Base-by-base conservation (phyloP, 2,888 invertebrate genomes). In the Melanophora roralis region DNA sequence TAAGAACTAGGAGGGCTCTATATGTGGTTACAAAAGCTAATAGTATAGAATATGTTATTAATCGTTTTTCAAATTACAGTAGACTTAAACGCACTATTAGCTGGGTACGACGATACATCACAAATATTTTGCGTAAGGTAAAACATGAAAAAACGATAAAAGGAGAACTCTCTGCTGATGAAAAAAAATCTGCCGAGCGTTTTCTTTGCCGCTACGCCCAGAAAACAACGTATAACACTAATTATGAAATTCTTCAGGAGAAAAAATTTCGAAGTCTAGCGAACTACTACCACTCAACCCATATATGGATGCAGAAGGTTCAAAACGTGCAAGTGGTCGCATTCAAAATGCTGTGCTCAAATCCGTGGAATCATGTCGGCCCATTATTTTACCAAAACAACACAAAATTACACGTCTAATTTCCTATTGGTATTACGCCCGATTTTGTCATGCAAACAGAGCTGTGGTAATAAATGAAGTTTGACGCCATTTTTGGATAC, bases 1-100 rank as follows among this genome's bases (percentile, higher is more conserved):
- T 40, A n/a, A 40, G 14, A 40, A n/a, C 40, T n/a, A 40, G 14
- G 14, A 12, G 40, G 40, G n/a, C 12, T n/a, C 40, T 40, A n/a
- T 40, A n/a, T n/a, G n/a, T 40, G 40, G 40, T 40, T n/a, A 40
- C 40, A 40, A 45, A n/a, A 27, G 14, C 34, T 8, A 49, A 36
- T n/a, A n/a, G n/a, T 40, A 40, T 40, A 5, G 40, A 40, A 12
- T n/a, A 40, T 14, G n/a, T 40, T 40, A 40, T 40, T 40, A 40
- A n/a, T 14, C 40, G 40, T 59, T 38, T 59, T 59, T 21, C 11
- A 40, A 21, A 23, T 43, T 14, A 27, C 16, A 43, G 60, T 60
- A 27, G 60, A 40, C 40, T 60, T 12, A 64, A 49, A 36, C 47
- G 47, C 19, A 34, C 47, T 12, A 47, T 64, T n/a, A 36, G 64